phyloP scores from a whole-genome alignment of 2,113 vertebrate genomes.

The Labeo catla region DNA sequence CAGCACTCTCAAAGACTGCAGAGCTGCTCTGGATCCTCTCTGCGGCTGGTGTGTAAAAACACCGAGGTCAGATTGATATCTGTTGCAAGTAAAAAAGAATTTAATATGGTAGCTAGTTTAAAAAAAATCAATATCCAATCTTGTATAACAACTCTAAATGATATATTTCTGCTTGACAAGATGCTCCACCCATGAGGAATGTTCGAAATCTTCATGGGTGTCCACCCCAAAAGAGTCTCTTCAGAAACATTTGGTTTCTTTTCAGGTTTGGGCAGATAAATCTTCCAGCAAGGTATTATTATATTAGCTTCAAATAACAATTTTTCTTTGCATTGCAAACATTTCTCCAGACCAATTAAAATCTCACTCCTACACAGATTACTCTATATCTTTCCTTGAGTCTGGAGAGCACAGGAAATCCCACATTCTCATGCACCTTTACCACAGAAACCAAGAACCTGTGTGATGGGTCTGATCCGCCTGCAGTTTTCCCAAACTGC shows the following conservation, averaged over 20 bases:
- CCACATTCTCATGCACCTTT: slow-evolving; percentile 65
- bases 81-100: not conserved
- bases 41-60: slow-evolving; percentile 85
- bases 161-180: slow-evolving; percentile 51
- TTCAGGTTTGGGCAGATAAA: slow-evolving; percentile 41
- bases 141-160: not conserved
- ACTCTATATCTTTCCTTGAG: slow-evolving; percentile 57
- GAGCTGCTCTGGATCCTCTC: slow-evolving; percentile 84
- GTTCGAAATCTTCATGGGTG: slow-evolving; percentile 60
- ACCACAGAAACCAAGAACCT: not conserved
- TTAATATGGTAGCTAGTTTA: not conserved
- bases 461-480: not conserved
- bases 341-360: not conserved
- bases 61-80: slow-evolving; percentile 61
- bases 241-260: slow-evolving; percentile 61
- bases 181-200: slow-evolving; percentile 56
- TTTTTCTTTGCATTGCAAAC: not conserved
- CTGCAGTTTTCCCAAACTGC: slow-evolving; percentile 63
- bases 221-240: slow-evolving; percentile 63
- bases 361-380: slow-evolving; percentile 56
- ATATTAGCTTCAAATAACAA: not conserved
- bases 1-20: slow-evolving; percentile 73
- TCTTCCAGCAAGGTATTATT: slow-evolving; percentile 56
- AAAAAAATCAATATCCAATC: not conserved
- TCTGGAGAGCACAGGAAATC: not conserved